Base-by-base conservation (phyloP, 2,113 vertebrate species). In the Saccopteryx bilineata region DNA sequence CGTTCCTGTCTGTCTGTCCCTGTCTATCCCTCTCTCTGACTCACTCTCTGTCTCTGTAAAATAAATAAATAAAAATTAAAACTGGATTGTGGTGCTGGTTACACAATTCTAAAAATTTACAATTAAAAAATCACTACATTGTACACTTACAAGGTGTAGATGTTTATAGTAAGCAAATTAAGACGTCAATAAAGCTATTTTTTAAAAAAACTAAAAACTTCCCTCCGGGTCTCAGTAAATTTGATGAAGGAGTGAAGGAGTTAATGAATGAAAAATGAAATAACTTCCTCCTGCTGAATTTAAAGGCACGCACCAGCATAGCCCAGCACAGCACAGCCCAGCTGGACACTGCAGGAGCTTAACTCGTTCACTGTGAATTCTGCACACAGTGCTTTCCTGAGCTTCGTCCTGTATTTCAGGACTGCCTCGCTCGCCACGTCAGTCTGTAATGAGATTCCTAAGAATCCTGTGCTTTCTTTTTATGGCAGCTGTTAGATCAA, bases 351-450 rank as follows among this genome's bases (percentile, higher is more conserved):
- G 13, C 15, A 26, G 1, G 2, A 33, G 28, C 68, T 85, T 33
- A 72, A 61, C 48, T 5, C 65, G 54, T 33, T 78, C 12, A 39
- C 78, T 76, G 82, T 61, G 39, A 60, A 93, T 58, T 93, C 91
- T 33, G 75, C 72, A 71, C 24, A 21, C 48, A 23, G 15, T n/a
- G 61, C 61, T 81, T 93, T 81, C 66, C 65, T 39, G 18, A 79
- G 31, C 18, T 61, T 14, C 58, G 26, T 76, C 89, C 82, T 81
- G 4, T 9, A 95, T 75, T 90, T 93, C 84, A 95, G 76, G 78
- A 81, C 61, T 50, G 75, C 15, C 86, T 81, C 87, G 75, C 76
- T 48, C 80, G 76, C 50, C 75, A 82, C 72, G 54, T 56, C 52
- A 33, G 50, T 58, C 74, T 93, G 19, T 31, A 69, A n/a, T 17